Base-by-base conservation (phyloP, 92 coral and sea anemone genomes). In the Epizoanthus ramosus region DNA sequence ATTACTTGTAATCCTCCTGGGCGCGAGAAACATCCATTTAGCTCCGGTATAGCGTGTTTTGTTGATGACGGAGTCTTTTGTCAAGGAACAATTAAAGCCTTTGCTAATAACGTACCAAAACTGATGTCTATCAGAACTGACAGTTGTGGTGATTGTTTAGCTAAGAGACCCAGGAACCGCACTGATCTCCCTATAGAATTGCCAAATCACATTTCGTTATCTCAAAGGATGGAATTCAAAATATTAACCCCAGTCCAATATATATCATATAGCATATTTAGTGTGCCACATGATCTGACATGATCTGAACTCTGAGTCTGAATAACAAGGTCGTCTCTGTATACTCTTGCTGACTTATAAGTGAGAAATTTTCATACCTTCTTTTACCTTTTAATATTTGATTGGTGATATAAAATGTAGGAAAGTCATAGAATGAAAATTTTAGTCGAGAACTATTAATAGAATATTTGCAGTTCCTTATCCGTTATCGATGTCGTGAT, bases 101-200 rank as follows among this genome's bases (percentile, higher is more conserved):
- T 21, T 9, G 82, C 58, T 77, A 77, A 77, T 61, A 77, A 76
- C 37, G 37, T 60, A 75, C 22, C 45, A 35, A 39, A 60, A 63
- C 39, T 77, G 69, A 77, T 77, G 82, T 77, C 58, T 23, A 77
- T 77, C 82, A 61, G 24, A 63, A 21, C 9, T 74, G 79, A 56
- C 64, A 74, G 61, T 13, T 54, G 16, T 24, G 8, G 28, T 54
- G 25, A 74, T 56, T 54, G 61, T 74, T 74, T 74, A 15, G 63
- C 10, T 37, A 7, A 16, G 19, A 4, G 18, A 71, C 19, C 22
- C 47, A 73, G 54, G 4, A 17, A 41, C 82, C 35, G 2, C 41
- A 41, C 71, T 61, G 63, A 61, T 77, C 58, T 16, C 33, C 21
- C 22, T 67, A 5, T 18, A 18, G 50, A 67, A 33, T 41, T 13